These are phyloP conservation scores for Helicoverpa zea DNA, from an alignment of 1,140 invertebrate genomes.

Conservation along the genomic window DNA sequence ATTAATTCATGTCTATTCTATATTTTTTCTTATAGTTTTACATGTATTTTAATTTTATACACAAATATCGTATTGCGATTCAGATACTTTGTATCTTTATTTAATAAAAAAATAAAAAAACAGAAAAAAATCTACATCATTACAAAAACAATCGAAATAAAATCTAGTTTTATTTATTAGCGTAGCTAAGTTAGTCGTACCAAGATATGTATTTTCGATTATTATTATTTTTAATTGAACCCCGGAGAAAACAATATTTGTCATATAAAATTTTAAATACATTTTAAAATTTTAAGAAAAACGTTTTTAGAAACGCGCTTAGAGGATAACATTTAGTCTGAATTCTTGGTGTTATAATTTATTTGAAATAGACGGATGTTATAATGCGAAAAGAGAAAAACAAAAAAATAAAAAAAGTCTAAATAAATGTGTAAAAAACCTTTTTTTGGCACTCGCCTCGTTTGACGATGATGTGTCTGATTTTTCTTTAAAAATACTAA, in stretches of 20 bases:
- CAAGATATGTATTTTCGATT: slow-evolving; percentile 24
- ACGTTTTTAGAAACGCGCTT: slow-evolving; percentile 27
- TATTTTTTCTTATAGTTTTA: slow-evolving; percentile 40
- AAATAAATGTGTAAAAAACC: slow-evolving; percentile 4
- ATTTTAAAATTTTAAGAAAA: slow-evolving; percentile 42
- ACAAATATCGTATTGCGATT: slow-evolving; percentile 29
- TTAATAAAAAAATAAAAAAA: not conserved
- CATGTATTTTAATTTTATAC: slow-evolving; percentile 41
- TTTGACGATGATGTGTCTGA: slow-evolving; percentile 31
- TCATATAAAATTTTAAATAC: slow-evolving; percentile 45
- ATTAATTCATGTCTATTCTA: slow-evolving; percentile 48
- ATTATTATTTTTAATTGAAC: slow-evolving; percentile 9
- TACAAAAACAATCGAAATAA: not conserved
- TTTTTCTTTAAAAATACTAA: not conserved
- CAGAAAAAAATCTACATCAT: not conserved
- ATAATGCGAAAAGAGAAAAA: slow-evolving; percentile 29
- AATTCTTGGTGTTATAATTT: slow-evolving; percentile 45
- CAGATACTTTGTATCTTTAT: slow-evolving; percentile 30
- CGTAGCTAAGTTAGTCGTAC: slow-evolving; percentile 13
- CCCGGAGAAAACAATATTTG: slow-evolving; percentile 24
- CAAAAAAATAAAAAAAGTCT: slow-evolving; percentile 14
- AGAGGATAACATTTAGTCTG: slow-evolving; percentile 45
- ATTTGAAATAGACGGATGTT: slow-evolving; percentile 47
- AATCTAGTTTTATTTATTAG: slow-evolving; percentile 9
- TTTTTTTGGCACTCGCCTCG: slow-evolving; percentile 48